Evolutionary conservation across 2,113 vertebrate genomes (phyloP).

Genomic region (Xiphias gladius): DNA sequence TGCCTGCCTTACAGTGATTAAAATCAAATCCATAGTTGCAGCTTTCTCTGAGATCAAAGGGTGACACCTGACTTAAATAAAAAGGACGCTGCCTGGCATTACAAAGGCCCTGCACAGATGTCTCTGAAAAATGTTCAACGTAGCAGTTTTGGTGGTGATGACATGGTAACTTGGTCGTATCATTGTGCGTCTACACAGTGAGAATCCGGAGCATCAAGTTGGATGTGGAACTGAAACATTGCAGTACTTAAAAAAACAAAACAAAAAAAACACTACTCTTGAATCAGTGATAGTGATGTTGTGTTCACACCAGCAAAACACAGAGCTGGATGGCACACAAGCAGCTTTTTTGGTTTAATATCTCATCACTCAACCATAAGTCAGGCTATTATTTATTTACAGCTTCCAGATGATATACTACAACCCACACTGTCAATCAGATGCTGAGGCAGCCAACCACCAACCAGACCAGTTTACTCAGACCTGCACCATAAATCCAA

Average conservation of each 20-base stretch:
- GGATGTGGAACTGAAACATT: background rate
- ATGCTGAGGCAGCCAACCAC: background rate
- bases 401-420: background rate
- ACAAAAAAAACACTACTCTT: background rate
- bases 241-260: background rate
- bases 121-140: background rate
- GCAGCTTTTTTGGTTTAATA: background rate
- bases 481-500: conserved; percentile 28
- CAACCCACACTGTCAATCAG: background rate
- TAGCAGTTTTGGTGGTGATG: conserved; percentile 2
- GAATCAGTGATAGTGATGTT: conserved; percentile 1
- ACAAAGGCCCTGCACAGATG: conserved; percentile 10
- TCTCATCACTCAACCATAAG: background rate
- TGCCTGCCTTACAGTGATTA: background rate
- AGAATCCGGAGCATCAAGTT: conserved; percentile 10
- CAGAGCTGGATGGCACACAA: background rate
- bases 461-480: conserved; percentile 28
- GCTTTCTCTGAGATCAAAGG: conserved; percentile 44
- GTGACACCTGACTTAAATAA: conserved; percentile 31
- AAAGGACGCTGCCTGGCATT: conserved; percentile 23
- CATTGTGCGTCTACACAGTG: conserved; percentile 5
- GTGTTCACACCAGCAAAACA: conserved; percentile 12
- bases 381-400: background rate
- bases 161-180: background rate
- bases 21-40: conserved; percentile 8